These are phyloP conservation scores for Polymixis flavicincta DNA, from an alignment of 2,888 invertebrate genomes.

Conservation along the genomic window DNA sequence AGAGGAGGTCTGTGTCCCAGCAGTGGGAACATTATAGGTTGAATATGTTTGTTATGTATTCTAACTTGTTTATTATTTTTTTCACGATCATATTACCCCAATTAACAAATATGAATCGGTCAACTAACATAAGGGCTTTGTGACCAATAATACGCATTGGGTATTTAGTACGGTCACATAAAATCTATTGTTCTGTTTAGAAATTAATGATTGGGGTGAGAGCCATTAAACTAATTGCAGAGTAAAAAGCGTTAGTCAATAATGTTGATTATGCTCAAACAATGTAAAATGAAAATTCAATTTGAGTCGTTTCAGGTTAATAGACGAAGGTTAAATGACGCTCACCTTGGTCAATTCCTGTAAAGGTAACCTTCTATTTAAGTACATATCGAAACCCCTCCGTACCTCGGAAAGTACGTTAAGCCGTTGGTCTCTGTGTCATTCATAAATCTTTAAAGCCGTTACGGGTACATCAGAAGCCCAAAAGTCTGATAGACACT, in stretches of 20 bases:
- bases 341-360: no score
- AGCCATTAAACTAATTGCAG: conserved; percentile 11
- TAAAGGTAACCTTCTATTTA: no score
- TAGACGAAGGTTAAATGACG: no score
- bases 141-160: conserved; percentile 41
- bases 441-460: neutral
- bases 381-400: no score
- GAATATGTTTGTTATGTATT: no score
- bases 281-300: no score
- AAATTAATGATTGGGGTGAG: neutral
- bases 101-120: conserved; percentile 21
- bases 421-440: neutral
- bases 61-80: no score
- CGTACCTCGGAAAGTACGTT: neutral
- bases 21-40: no score
- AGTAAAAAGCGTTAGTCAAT: neutral
- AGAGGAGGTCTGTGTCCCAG: no score
- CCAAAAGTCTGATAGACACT: no score
- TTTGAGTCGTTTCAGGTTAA: no score
- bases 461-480: no score
- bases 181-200: conserved; percentile 20
- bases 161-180: conserved; percentile 31
- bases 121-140: neutral
- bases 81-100: conserved; percentile 5
- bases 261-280: neutral